Base-by-base conservation (phyloP, 2,888 invertebrate species). In the Sarcophaga subvicina region DNA sequence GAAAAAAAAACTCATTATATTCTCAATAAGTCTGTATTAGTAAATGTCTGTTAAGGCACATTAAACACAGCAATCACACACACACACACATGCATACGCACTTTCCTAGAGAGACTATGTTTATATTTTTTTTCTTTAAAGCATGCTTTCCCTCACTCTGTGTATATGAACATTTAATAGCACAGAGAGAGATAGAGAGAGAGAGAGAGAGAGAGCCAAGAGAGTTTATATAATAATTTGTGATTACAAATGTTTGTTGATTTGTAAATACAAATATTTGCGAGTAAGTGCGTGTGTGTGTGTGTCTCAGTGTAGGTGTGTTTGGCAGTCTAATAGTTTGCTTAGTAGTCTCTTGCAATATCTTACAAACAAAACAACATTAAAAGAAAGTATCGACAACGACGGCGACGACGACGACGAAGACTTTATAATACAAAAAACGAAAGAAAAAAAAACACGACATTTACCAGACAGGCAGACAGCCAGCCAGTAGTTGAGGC, bases 381-480 rank as follows among this genome's bases (percentile, higher is more conserved):
- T 80, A 59, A 75, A 63, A 47, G 60, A 69, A 70, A 49, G 12
- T 49, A 22, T 6, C 54, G 47, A 54, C 71, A 49, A 22, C 37
- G 22, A 69, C 14, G 27, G 59, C 67, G 70, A 78, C 75, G 59
- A 73, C 37, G 67, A 67, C 76, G 63, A 69, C 63, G 64, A 71
- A 54, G 45, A 78, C 63, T 25, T 76, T 75, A 22, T 70, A 69
- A 70, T 77, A 27, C 14, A 76, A 59, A 67, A 76, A 70, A 70
- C 54, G 17, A 49, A 59, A 10, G 45, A 60, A 67, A n/a, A 8
- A 49, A 27, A 64, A n/a, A 3, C 69, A 64, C 37, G 27, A 71
- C 71, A 47, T 77, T 62, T 85, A 49, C 80, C 49, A 80, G 76
- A 84, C 79, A 82, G 75, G 80, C 87, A 88, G 81, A 84, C 85